A percentile compares a stretch with the other conserved stretches of the same genome.
These are phyloP conservation scores for Protodeltote pygarga DNA, from an alignment of 2,888 invertebrate genomes.

Conservation along the genomic window DNA sequence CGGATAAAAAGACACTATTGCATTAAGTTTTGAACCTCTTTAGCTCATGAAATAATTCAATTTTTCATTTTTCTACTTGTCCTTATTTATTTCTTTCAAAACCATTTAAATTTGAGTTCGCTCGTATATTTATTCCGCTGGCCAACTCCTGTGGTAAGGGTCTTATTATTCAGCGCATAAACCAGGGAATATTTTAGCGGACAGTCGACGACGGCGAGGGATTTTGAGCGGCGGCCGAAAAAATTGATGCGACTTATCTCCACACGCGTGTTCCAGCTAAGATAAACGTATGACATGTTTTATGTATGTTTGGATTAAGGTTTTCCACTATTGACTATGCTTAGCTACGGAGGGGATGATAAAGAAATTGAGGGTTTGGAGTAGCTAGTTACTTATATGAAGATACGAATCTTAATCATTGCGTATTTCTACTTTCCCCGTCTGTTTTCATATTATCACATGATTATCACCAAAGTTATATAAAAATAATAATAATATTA, in stretches of 20 bases:
- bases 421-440: slow-evolving; percentile 7
- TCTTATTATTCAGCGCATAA: slow-evolving; percentile 81
- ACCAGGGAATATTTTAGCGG: slow-evolving; percentile 78
- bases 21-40: too few species aligned
- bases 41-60: too few species aligned
- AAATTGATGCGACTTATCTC: slow-evolving; percentile 84
- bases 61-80: too few species aligned
- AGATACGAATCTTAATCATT: slow-evolving; percentile 19
- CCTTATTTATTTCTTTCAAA: background rate
- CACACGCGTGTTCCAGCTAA: slow-evolving; percentile 65
- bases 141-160: slow-evolving; percentile 45
- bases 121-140: slow-evolving; percentile 37
- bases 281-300: slow-evolving; percentile 72
- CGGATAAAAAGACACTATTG: too few species aligned
- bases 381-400: slow-evolving; percentile 4
- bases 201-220: slow-evolving; percentile 74
- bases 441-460: slow-evolving; percentile 17
- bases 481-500: too few species aligned
- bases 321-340: slow-evolving; percentile 39
- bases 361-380: slow-evolving; percentile 8
- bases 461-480: too few species aligned
- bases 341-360: slow-evolving; percentile 14
- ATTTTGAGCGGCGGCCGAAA: slow-evolving; percentile 77
- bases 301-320: slow-evolving; percentile 66
- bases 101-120: slow-evolving; percentile 3